Percentiles rank a stretch among this genome's conserved stretches.
These are phyloP conservation scores for Isotomurus palustris DNA, from an alignment of 2,888 invertebrate genomes.

Conservation along the genomic window DNA sequence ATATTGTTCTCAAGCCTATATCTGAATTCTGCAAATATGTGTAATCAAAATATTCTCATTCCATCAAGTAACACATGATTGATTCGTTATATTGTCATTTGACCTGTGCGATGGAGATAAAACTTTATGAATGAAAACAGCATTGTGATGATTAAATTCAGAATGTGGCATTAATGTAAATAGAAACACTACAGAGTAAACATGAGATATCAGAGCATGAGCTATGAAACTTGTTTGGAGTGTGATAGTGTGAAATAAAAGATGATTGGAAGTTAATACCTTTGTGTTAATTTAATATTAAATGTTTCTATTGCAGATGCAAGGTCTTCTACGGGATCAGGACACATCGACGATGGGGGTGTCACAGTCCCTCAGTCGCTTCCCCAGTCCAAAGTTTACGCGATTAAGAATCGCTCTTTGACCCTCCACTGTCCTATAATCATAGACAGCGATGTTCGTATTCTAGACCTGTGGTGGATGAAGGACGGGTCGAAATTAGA, in stretches of 20 bases:
- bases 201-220: no score
- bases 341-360: conserved; percentile 41
- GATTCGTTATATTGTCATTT: no score
- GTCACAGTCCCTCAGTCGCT: conserved; percentile 35
- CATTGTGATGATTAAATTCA: no score
- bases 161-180: no score
- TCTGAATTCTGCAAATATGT: no score
- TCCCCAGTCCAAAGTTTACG: conserved; percentile 29
- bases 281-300: neutral
- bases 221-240: no score
- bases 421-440: conserved; percentile 38
- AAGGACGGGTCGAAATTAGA: conserved; percentile 41
- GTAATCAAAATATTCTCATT: no score
- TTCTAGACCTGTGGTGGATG: conserved; percentile 40
- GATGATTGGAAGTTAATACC: neutral
- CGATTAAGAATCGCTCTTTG: conserved; percentile 35
- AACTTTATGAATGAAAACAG: no score
- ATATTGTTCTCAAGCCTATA: no score
- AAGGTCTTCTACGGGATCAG: conserved; percentile 28
- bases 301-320: conserved; percentile 22
- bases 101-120: no score
- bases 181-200: no score
- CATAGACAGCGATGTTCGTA: conserved; percentile 18
- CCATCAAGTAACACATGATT: no score
- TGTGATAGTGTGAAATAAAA: neutral